phyloP scores from a whole-genome alignment of 2,888 invertebrate species.

The Cephalotes varians region DNA sequence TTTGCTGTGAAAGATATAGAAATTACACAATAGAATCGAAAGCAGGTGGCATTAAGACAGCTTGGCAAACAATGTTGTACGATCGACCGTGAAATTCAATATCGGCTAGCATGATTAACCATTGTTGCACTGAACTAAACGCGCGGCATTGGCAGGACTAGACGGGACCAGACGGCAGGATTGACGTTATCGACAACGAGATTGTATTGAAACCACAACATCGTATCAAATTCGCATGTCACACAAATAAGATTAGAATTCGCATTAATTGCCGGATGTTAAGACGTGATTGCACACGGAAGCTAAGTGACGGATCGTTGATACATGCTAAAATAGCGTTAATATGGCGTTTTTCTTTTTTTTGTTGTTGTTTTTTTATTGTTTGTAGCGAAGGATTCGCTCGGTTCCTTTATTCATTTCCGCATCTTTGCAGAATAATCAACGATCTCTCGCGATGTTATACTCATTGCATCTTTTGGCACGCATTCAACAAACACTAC shows the following conservation, averaged over 20 bases:
- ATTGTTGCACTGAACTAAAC: not conserved
- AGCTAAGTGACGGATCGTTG: not conserved
- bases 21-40: not conserved
- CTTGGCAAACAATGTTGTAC: not conserved
- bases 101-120: slow-evolving; percentile 17
- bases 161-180: not conserved
- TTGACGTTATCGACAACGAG: slow-evolving; percentile 20
- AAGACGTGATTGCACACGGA: not conserved
- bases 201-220: slow-evolving; percentile 9
- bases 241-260: slow-evolving; percentile 24
- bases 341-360: not conserved
- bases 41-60: not conserved
- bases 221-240: slow-evolving; percentile 15
- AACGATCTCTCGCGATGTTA: slow-evolving; percentile 28
- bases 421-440: slow-evolving; percentile 49
- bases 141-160: not conserved
- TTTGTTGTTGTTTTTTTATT: not conserved
- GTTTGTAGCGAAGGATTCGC: not conserved
- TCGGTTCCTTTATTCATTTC: slow-evolving; percentile 45
- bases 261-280: not conserved
- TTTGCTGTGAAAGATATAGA: not conserved
- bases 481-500: not conserved
- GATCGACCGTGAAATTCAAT: slow-evolving; percentile 19
- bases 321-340: not conserved
- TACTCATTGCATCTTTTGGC: slow-evolving; percentile 17